Base-by-base conservation (phyloP, 2,888 invertebrate genomes). In the Drosophila neonasuta region DNA sequence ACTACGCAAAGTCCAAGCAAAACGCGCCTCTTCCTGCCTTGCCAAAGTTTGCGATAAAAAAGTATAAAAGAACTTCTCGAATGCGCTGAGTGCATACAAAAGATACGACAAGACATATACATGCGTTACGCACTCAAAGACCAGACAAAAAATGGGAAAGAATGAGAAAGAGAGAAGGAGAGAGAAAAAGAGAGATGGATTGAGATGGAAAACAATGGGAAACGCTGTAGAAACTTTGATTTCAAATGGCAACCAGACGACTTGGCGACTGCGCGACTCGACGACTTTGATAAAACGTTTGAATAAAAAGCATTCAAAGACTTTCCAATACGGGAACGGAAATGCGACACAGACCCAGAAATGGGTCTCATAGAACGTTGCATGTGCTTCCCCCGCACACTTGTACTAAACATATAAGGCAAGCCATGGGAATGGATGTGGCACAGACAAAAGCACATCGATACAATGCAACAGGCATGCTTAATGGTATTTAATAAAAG, bases 11-110 rank as follows among this genome's bases (percentile, higher is more conserved):
- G 80, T 76, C 78, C 71, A 72, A 59, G 41, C 46, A 11, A 44
- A 75, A 82, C 78, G 78, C 83, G 83, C 80, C 83, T 80, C 72
- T 81, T 81, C 80, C 80, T 83, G 83, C 77, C 68, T 66, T 61
- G 76, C 79, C 80, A 76, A 80, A 80, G 79, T 83, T 83, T 80
- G 74, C 78, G 83, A 81, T 83, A 83, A 81, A 81, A 65, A 56
- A 41, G 36, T 20, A 71, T 13, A 59, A 71, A 79, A 78, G 68
- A 78, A 78, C 56, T 68, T 79, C 62, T 71, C 63, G 68, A 70
- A 79, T 83, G 80, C 74, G 70, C 42, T 65, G 80, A 74, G 52
- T 77, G 80, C 80, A 81, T 80, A 81, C 79, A 79, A 80, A 80
- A 80, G 80, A 83, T 83, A 83, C 61, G 70, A 51, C 61, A 46